Evolutionary conservation across 2,888 invertebrate species (phyloP).

Genomic region (Hartigia nigra): DNA sequence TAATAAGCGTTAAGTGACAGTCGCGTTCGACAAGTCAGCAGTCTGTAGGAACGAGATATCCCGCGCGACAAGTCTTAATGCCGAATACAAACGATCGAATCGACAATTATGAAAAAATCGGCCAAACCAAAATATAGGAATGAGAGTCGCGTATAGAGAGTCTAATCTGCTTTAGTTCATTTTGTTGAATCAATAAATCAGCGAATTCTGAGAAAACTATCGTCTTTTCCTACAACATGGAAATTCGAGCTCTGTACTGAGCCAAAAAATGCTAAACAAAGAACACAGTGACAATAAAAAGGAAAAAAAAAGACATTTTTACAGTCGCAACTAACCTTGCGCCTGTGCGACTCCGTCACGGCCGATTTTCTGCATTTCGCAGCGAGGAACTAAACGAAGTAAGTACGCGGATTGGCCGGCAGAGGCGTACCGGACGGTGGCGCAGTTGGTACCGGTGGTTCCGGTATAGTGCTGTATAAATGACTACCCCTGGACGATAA

Average conservation of each 20-base stretch:
- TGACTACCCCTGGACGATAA: slow-evolving; percentile 60
- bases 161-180: background rate
- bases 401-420: slow-evolving; percentile 62
- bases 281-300: background rate
- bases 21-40: slow-evolving; percentile 44
- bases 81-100: slow-evolving; percentile 16
- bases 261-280: background rate
- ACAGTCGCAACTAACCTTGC: slow-evolving; percentile 18
- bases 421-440: slow-evolving; percentile 27
- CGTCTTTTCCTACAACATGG: background rate
- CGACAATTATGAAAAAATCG: slow-evolving; percentile 1
- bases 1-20: slow-evolving; percentile 64
- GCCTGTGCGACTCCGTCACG: background rate
- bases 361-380: slow-evolving; percentile 7
- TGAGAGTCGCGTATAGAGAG: slow-evolving; percentile 2
- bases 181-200: background rate
- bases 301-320: background rate
- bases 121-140: slow-evolving; percentile 10
- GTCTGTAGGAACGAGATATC: slow-evolving; percentile 57
- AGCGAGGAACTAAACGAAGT: slow-evolving; percentile 53
- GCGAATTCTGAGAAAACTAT: background rate
- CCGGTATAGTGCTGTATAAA: slow-evolving; percentile 63
- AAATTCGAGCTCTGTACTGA: background rate
- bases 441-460: slow-evolving; percentile 49
- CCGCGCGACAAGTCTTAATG: slow-evolving; percentile 29